Base-by-base conservation (phyloP, 1,140 invertebrate species). In the Drosophila aff. region DNA sequence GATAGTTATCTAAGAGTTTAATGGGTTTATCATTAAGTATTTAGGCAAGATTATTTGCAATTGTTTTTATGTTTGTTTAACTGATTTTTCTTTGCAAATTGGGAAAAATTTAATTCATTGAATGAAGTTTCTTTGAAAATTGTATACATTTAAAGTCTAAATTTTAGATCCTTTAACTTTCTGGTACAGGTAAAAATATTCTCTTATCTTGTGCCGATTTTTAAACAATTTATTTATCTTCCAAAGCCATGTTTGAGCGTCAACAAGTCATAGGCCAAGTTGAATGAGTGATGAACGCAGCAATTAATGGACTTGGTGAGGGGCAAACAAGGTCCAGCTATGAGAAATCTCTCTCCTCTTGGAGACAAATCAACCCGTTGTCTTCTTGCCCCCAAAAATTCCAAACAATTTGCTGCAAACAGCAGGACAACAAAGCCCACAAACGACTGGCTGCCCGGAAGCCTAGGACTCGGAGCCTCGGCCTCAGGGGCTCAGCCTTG, bases 331-430 rank as follows among this genome's bases (percentile, higher is more conserved):
- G 7, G 33, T 36, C 13, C 18, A 10, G 38, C 18, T 31, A n/a
- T 31, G 33, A 26, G n/a, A 52, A 50, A 31, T 46, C 16, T 33
- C 7, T 28, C 36, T 41, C 28, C 66, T 67, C 31, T 18, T 41
- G 38, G 38, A 33, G 38, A 33, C 40, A 41, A 65, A 41, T 68
- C 61, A 50, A 50, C 66, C 28, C 28, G 46, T 41, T 41, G 46
- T 43, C 28, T 23, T 26, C 28, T 28, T 63, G 15, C 16, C 28
- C 10, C n/a, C 15, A 6, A 26, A 59, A 18, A 61, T 50, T 43
- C 31, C 67, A 53, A 68, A 23, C 49, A 68, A 46, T 47, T 71
- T 68, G 67, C 64, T 69, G 67, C 41, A 41, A 71, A 68, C 40
- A 68, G 40, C 40, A 44, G 43, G 38, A n/a, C 46, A 69, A 33